Evolutionary conservation across 2,113 vertebrate genomes (phyloP).

Genomic region (Protobothrops mucrosquamatus): DNA sequence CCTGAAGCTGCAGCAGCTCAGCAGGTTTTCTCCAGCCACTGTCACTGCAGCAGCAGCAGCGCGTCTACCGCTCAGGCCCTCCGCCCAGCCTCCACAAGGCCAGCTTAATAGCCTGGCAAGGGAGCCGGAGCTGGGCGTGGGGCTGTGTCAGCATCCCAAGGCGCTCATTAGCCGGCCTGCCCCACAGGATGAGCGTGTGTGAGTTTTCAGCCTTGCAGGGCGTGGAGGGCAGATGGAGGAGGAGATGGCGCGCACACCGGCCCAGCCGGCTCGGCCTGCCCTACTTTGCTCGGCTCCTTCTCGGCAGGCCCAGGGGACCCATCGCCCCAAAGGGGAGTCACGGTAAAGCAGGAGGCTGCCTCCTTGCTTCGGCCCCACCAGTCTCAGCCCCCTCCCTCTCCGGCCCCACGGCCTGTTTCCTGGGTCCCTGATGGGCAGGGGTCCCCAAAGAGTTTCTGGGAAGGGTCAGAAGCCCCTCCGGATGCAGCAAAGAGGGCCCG

Average conservation of each 20-base stretch:
- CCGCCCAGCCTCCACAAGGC: rapidly evolving
- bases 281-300: neutral
- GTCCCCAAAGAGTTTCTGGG: neutral
- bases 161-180: conserved; percentile 10
- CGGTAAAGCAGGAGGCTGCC: neutral
- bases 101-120: neutral
- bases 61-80: neutral
- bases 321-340: neutral
- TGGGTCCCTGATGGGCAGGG: neutral
- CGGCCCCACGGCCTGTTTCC: neutral
- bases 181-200: conserved; percentile 13
- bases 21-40: neutral
- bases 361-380: neutral
- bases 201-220: neutral
- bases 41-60: neutral
- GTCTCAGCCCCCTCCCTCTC: neutral
- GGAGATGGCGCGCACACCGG: neutral
- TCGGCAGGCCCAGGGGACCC: neutral
- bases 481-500: neutral
- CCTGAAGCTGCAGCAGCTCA: rapidly evolving
- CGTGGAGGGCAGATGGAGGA: neutral
- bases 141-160: neutral
- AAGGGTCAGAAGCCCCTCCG: neutral
- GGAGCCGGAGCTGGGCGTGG: neutral
- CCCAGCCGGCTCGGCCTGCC: neutral